Evolutionary conservation across 2,888 invertebrate species (phyloP), one percentile per base, ranked within the genome.

Genomic region (Melanargia galathea): DNA sequence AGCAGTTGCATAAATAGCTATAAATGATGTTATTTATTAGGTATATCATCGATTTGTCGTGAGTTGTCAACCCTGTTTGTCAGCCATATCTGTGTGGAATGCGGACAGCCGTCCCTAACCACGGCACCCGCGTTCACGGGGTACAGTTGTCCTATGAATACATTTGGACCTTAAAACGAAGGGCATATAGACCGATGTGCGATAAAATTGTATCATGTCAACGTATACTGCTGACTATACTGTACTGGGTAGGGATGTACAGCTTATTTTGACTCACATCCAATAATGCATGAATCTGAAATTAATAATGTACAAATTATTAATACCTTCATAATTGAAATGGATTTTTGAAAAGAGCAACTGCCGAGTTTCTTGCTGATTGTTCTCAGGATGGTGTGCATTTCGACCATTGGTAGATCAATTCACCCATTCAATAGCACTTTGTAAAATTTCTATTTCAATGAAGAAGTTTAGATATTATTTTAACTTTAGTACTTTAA

Each of bases 81-180:
- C 51, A 26, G 63, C 62, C 68, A 69, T 69, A 69, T 69, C 69
- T 68, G 69, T 71, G 71, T 64, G 69, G 68, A 73, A 71, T 71
- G 71, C 68, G 72, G 75, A 70, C 66, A 71, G 69, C 64, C 66
- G 63, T 65, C 64, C 66, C 68, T 70, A 67, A 76, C 75, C 73
- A 64, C 72, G 68, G 54, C 49, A 62, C 40, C 63, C 55, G 65
- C 57, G 48, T 35, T 52, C 63, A 26, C 54, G 33, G 46, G 48
- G 35, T 59, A 62, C 55, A 24, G 20, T 26, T 26, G 48, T 51
- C 40, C 45, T 40, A 51, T 62, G 43, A 52, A 48, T 18, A 35
- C 43, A 46, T 16, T 30, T 43, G 24, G 33, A 54, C 59, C 51
- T 45, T 52, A 65, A 63, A 59, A 46, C 52, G 30, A 60, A 65